Base-by-base conservation (phyloP, 2,888 invertebrate genomes). In the Endotricha flammealis region DNA sequence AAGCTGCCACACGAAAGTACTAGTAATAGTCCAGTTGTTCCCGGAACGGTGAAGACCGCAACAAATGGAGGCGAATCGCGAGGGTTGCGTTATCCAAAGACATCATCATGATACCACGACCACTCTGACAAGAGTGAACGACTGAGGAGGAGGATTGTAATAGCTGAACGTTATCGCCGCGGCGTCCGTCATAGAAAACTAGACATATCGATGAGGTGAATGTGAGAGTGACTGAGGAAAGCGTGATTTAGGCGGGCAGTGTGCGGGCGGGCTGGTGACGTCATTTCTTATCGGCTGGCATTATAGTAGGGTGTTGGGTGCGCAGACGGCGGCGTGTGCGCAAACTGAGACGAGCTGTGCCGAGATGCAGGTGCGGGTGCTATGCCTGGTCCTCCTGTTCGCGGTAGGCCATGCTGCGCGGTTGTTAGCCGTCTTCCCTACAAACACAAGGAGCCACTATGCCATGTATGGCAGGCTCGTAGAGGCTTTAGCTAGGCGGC, bases 381-480 rank as follows among this genome's bases (percentile, higher is more conserved):
- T 62, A 54, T 68, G 64, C 60, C 44, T 68, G 46, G 57, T 61
- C 46, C 38, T 73, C 48, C 45, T 46, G 45, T 64, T 59, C 53
- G 68, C 50, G 50, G 59, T 59, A 39, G 67, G 62, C 40, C 56
- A 64, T 27, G 72, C 77, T 35, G 87, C 87, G 17, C 68, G 79
- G 10, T 54, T 88, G 20, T 69, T 88, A 22, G 87, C 73, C 41
- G 78, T 88, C 27, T 62, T 88, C 49, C 88, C 88, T 12, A 86
- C 87, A 29, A 82, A 88, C 66, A 87, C 87, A 28, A 78, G 79
- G 51, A 88, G 88, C 62, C 88, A 88, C 61, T 76, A 82, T 45
- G 87, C 86, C 37, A 87, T 88, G 79, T 88, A 87, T 51, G 82
- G 87, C 38, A 67, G 73, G 36, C 71, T 88, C 10, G 56, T 88